phyloP scores from a whole-genome alignment of 1,140 invertebrate species.

The Drosophila kepulauana region DNA sequence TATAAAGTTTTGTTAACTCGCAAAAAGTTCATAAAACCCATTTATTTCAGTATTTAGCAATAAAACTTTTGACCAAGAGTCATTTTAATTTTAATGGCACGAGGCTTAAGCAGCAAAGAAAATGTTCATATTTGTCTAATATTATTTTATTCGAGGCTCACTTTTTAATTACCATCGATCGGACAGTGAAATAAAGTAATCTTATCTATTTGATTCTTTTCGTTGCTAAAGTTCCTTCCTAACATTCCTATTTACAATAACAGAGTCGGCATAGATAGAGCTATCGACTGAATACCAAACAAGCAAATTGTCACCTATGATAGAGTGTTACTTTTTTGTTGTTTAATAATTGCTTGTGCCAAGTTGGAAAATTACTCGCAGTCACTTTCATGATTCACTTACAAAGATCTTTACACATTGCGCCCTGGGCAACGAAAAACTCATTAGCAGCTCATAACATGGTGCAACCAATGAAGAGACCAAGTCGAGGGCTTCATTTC shows the following conservation, averaged over 20 bases:
- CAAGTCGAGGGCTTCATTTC: slow-evolving; percentile 22
- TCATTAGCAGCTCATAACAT: slow-evolving; percentile 61
- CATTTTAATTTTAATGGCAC: slow-evolving; percentile 59
- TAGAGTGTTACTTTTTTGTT: slow-evolving; percentile 10
- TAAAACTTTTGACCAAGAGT: slow-evolving; percentile 10
- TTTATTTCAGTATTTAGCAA: slow-evolving; percentile 13
- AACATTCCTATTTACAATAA: slow-evolving; percentile 13
- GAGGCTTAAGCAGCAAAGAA: slow-evolving; percentile 31
- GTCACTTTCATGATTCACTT: slow-evolving; percentile 38
- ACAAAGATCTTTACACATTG: slow-evolving; percentile 38
- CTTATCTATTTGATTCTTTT: slow-evolving; percentile 18
- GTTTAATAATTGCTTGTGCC: slow-evolving; percentile 8
- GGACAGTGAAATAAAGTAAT: neutral
- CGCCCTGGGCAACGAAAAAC: slow-evolving; percentile 42
- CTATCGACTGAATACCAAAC: too few species aligned
- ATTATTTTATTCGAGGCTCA: neutral
- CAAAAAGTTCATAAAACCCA: slow-evolving; percentile 16
- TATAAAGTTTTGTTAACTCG: neutral
- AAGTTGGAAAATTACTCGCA: slow-evolving; percentile 36
- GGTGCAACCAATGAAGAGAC: slow-evolving; percentile 34
- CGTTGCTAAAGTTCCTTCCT: neutral
- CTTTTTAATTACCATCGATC: slow-evolving; percentile 12
- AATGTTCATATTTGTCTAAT: slow-evolving; percentile 15
- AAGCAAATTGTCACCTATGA: too few species aligned
- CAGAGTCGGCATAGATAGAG: too few species aligned